Percentiles rank a stretch among this genome's conserved stretches.
Conservation (phyloP, 2,888 invertebrate species). For the Drosophila nigricruria region DNA sequence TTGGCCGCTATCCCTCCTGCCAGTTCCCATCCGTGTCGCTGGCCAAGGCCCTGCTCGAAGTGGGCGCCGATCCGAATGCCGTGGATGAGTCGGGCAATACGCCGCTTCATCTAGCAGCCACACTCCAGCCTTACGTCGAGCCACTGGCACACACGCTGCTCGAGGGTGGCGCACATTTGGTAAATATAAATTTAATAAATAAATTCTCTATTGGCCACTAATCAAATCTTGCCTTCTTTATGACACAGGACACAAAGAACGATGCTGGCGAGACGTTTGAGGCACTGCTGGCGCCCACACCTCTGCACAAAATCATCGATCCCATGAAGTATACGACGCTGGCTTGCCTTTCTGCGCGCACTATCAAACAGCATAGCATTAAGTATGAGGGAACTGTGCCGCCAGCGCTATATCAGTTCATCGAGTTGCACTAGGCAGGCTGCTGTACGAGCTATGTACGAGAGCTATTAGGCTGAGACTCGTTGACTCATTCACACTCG, state of each 20-base stretch:
- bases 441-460: conserved; percentile 16
- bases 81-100: conserved; percentile 94
- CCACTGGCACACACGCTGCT: conserved; percentile 91
- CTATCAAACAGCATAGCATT: conserved; percentile 90
- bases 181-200: conserved; percentile 51
- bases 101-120: conserved; percentile 93
- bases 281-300: conserved; percentile 88
- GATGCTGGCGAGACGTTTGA: conserved; percentile 91
- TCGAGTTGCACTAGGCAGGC: conserved; percentile 83
- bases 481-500: conserved; percentile 26
- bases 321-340: conserved; percentile 92
- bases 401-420: conserved; percentile 86
- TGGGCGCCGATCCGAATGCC: conserved; percentile 93
- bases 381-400: conserved; percentile 88
- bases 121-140: conserved; percentile 89
- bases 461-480: conserved; percentile 26
- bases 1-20: conserved; percentile 89
- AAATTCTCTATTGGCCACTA: background rate
- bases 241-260: conserved; percentile 88
- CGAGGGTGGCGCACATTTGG: conserved; percentile 89
- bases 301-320: conserved; percentile 89
- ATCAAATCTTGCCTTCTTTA: background rate
- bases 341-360: conserved; percentile 94
- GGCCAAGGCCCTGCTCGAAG: conserved; percentile 91
- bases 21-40: conserved; percentile 90